Evolutionary conservation across 2,888 invertebrate genomes (phyloP), one percentile per base, ranked within the genome.

Genomic region (Morpho helenor): DNA sequence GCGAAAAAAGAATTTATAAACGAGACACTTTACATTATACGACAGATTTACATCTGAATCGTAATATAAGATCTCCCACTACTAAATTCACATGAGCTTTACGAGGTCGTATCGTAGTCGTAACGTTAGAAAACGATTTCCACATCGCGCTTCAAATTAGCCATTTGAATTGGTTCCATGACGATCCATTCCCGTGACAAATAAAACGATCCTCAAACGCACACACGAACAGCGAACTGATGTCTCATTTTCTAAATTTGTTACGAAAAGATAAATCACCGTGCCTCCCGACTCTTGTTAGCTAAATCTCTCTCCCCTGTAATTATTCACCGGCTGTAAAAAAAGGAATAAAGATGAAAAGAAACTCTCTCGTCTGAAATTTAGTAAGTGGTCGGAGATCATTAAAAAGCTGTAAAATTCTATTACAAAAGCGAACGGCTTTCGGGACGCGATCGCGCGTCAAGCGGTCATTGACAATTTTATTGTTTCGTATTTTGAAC

Each of bases 171-270:
- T 78, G 82, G 73, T 80, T 75, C 75, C 74, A 70, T 72, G 76
- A 76, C 79, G 76, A 75, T 71, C 70, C 71, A 67, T 71, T 60
- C 45, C 56, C 49, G 50, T 49, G 59, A 69, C 68, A 72, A 75
- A 73, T 68, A 69, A 68, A 79, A 76, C 69, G 59, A 72, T 71
- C 68, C 42, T 69, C 68, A 66, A 65, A 73, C 71, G 49, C 74
- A 72, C 45, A 45, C 71, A 75, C 75, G 71, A 73, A 76, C 72
- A 68, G 72, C 66, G 70, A 74, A 79, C 72, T 86, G 87, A 87
- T 87, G 88, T 87, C 88, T 88, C 88, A 88, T 82, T 88, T 87
- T 88, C 88, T 87, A 89, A 87, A 88, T 89, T 82, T 79, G 86
- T 84, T 85, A 79, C 82, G 84, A 84, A 84, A 84, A 85, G 86